phyloP scores from a whole-genome alignment of 35 echinoderm and acorn worm genomes.

The Ophiothrix spiculata region DNA sequence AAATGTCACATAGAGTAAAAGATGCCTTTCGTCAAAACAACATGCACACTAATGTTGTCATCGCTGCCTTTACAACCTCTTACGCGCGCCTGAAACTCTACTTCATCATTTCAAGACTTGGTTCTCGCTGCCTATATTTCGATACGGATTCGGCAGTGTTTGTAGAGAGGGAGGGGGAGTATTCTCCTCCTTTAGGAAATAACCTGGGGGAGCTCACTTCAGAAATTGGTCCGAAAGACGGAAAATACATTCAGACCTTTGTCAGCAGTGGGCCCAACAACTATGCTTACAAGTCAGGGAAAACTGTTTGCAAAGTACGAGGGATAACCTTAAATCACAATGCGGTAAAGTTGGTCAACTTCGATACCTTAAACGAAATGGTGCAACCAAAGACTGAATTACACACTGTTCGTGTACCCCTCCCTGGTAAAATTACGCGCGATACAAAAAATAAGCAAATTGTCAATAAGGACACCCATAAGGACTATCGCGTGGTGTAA shows the following conservation, averaged over 20 bases:
- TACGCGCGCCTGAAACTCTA: conserved; percentile 66
- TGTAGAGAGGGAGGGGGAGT: conserved; percentile 12
- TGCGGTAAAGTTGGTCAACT: conserved; percentile 31
- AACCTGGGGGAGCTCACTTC: conserved; percentile 56
- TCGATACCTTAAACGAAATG: conserved; percentile 39
- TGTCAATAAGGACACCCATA: conserved; percentile 13
- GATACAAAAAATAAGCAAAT: conserved; percentile 26
- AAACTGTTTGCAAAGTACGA: conserved; percentile 36
- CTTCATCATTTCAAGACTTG: conserved; percentile 28
- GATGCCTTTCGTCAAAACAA: neutral
- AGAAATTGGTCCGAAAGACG: conserved; percentile 40
- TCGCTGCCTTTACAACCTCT: conserved; percentile 50
- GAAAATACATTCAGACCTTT: conserved; percentile 41
- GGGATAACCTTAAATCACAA: conserved; percentile 47
- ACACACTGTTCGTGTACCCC: neutral
- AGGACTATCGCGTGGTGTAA: conserved; percentile 54
- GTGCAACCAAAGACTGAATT: neutral
- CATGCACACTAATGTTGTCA: conserved; percentile 45
- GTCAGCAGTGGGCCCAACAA: conserved; percentile 40
- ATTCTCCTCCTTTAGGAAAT: conserved; percentile 31
- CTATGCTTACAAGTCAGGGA: conserved; percentile 47
- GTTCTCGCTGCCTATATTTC: conserved; percentile 48
- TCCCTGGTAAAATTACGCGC: conserved; percentile 22
- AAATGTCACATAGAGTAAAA: neutral
- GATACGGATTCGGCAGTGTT: conserved; percentile 72